Conservation (phyloP, 2,797 vertebrate genomes). For the Heteromormyrus szaboi region DNA sequence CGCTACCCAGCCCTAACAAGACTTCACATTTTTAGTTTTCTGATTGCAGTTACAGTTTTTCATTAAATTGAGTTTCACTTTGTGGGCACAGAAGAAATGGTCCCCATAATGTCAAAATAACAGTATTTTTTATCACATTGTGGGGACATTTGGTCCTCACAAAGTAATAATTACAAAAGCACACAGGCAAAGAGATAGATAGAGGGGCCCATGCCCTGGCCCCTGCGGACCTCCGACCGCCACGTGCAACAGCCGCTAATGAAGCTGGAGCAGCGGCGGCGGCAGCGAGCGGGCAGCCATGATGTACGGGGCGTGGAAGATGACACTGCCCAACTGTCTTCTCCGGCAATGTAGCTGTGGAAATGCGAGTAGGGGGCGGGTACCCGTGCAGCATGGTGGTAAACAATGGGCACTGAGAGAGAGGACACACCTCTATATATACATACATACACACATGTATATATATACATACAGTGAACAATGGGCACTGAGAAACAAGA, state of each 20-base stretch:
- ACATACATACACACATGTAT: neutral
- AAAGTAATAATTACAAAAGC: neutral
- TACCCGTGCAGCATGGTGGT: constrained; percentile 38
- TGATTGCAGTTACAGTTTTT: neutral
- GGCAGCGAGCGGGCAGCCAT: neutral
- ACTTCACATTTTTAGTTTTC: neutral
- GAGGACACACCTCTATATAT: neutral
- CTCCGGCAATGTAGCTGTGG: constrained; percentile 59
- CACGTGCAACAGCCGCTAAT: constrained; percentile 64
- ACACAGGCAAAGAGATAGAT: neutral
- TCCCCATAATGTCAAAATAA: neutral
- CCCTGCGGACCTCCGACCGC: constrained; percentile 61
- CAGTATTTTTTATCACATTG: neutral
- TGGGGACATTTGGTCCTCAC: neutral
- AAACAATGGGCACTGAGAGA: neutral
- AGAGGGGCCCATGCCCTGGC: neutral
- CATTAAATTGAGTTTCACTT: neutral
- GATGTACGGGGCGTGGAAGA: constrained; percentile 59
- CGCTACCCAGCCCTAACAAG: neutral
- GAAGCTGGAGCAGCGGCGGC: constrained; percentile 41
- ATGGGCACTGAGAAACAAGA: neutral
- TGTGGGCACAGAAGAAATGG: neutral
- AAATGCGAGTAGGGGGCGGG: constrained; percentile 56
- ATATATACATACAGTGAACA: neutral
- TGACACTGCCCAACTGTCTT: constrained; percentile 59